phyloP scores from a whole-genome alignment of 2,888 invertebrate species.

The Callimorpha dominula region DNA sequence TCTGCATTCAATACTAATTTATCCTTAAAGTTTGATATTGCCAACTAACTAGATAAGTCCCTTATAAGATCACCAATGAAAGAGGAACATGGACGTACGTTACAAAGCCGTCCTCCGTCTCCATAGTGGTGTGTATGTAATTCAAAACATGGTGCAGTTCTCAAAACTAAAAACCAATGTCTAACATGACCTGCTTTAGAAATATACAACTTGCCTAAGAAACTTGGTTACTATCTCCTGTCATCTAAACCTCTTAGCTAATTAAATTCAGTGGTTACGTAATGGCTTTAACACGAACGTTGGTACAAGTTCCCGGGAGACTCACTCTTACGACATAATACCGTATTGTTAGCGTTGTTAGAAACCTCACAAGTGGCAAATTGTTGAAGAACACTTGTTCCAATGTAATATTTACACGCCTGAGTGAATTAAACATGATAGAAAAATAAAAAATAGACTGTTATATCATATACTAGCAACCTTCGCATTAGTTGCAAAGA shows the following conservation, averaged over 20 bases:
- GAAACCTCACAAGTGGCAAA: constrained; percentile 4
- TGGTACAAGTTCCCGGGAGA: not conserved
- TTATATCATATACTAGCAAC: no score
- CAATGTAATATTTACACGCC: not conserved
- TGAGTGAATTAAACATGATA: not conserved
- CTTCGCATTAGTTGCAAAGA: no score
- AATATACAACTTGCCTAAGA: not conserved
- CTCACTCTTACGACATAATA: not conserved
- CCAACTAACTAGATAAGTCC: no score
- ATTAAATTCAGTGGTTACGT: constrained; percentile 2
- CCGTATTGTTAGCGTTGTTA: constrained; percentile 7
- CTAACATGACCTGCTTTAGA: not conserved
- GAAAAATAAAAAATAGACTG: not conserved
- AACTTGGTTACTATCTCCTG: not conserved
- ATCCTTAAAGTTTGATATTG: no score
- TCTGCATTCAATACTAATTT: no score
- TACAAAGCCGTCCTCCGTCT: no score
- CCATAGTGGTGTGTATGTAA: no score
- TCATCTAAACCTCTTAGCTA: not conserved
- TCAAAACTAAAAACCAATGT: no score
- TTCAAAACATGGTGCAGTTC: no score
- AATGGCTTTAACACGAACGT: constrained; percentile 1
- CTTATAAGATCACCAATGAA: no score
- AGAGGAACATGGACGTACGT: no score
- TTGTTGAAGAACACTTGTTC: not conserved